Conservation (phyloP, 2,797 vertebrate genomes). For the Toxotes lorentzi region DNA sequence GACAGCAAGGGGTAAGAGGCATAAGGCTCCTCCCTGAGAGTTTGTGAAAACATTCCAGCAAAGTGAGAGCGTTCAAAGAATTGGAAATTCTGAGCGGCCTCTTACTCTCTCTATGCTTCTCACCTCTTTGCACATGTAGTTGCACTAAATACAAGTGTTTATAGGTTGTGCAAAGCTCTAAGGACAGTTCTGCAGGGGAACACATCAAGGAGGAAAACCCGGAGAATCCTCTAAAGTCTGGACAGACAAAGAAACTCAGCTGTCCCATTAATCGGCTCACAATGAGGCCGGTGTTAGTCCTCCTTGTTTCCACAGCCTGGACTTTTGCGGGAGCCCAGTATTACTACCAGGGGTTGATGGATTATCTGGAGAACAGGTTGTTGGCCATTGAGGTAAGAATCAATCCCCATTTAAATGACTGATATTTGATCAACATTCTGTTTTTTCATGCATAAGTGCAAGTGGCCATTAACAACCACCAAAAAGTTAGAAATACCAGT, state of each 20-base stretch:
- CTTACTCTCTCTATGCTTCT: constrained; percentile 51
- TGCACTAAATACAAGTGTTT: constrained; percentile 6
- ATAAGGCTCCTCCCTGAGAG: constrained; percentile 85
- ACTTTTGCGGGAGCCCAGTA: constrained; percentile 84
- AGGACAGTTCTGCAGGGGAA: constrained; percentile 29
- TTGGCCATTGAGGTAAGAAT: constrained; percentile 93
- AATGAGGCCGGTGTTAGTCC: constrained; percentile 83
- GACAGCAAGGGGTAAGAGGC: constrained; percentile 68
- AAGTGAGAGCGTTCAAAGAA: constrained; percentile 77
- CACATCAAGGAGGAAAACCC: constrained; percentile 19
- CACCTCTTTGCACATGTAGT: constrained; percentile 38
- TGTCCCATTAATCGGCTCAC: constrained; percentile 55
- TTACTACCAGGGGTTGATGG: constrained; percentile 94
- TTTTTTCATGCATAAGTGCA: neutral
- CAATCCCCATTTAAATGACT: constrained; percentile 12
- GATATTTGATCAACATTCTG: neutral
- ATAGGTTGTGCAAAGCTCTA: neutral
- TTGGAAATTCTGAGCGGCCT: constrained; percentile 72
- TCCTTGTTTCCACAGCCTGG: constrained; percentile 84
- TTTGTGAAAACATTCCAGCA: constrained; percentile 89
- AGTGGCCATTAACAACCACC: constrained; percentile 1
- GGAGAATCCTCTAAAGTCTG: constrained; percentile 34
- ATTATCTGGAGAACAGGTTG: constrained; percentile 95
- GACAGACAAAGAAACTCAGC: constrained; percentile 50
- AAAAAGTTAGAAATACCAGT: constrained; percentile 27